These are phyloP conservation scores for Sminthurides bifidus DNA, from an alignment of 1,140 invertebrate genomes.

Conservation along the genomic window DNA sequence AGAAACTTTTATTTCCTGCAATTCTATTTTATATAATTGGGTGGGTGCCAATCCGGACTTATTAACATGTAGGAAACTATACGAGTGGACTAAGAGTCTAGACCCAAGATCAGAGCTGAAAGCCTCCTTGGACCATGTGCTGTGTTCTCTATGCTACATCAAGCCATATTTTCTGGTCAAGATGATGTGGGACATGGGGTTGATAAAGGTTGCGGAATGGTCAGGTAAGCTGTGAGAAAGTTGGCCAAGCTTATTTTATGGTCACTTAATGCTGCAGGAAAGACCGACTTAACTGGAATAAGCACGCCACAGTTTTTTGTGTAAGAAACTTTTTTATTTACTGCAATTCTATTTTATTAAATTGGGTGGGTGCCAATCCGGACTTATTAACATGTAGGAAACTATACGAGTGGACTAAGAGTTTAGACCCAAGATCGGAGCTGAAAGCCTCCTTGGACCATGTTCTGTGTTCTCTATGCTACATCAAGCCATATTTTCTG, in stretches of 20 bases:
- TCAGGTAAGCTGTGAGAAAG: slow-evolving; percentile 8
- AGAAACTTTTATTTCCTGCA: no score
- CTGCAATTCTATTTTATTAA: no score
- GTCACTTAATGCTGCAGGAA: slow-evolving; percentile 33
- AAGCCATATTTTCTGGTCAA: slow-evolving; percentile 60
- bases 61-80: slow-evolving; percentile 30
- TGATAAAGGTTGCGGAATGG: slow-evolving; percentile 35
- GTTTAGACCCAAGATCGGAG: slow-evolving; percentile 38
- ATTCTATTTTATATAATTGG: no score
- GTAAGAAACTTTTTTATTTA: no score
- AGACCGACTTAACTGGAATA: slow-evolving; percentile 21
- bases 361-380: no score
- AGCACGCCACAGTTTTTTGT: slow-evolving; percentile 15
- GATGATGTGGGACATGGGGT: slow-evolving; percentile 58
- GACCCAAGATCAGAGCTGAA: slow-evolving; percentile 50
- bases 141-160: slow-evolving; percentile 74
- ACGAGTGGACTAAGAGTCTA: slow-evolving; percentile 18
- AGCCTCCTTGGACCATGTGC: slow-evolving; percentile 59
- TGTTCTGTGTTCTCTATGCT: slow-evolving; percentile 70
- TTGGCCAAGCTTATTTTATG: slow-evolving; percentile 21
- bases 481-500: slow-evolving; percentile 63
- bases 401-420: slow-evolving; percentile 21
- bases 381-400: no score
- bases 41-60: no score
- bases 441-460: slow-evolving; percentile 67